Evolutionary conservation across 2,113 vertebrate genomes (phyloP), one percentile per base, ranked within the genome.

Genomic region (Pluvialis apricaria): DNA sequence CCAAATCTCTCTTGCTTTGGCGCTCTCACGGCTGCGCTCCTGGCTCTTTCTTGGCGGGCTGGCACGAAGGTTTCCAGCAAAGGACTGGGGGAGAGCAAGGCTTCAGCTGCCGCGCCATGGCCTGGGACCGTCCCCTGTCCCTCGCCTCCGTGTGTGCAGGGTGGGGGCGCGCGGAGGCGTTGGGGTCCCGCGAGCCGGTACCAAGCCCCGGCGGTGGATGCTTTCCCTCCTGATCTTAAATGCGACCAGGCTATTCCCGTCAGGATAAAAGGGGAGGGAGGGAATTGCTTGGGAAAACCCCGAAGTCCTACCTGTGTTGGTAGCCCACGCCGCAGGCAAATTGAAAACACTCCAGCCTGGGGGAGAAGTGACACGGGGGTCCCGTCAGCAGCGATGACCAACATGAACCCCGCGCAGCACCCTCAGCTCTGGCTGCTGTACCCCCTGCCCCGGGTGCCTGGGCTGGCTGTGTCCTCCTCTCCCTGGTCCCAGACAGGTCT

Each of bases 281-380:
- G 15, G 5, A 26, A 26, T 12, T 2, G 3, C 29, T 10, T 18
- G 36, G 8, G 29, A 34, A 14, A 15, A 4, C 38, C 65, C 40
- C 44, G 3, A 5, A 57, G 20, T 32, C 96, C 16, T 85, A 95
- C 94, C 95, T 94, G 57, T 8, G 29, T 11, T 13, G 0, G 0
- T 0, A 5, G 12, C 4, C 9, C 12, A 2, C 0, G 4, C 9
- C 2, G 3, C 4, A 4, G 47, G 9, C 5, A 36, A 1, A 1
- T 0, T 2, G 70, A 20, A 15, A 17, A 8, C 24, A 5, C 0
- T 58, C 34, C 75, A 14, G 13, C 34, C 94, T 95, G 52, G 21
- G 10, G 42, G 29, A 86, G 52, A 82, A 80, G 72, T 0, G 0
- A 54, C 29, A 70, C 1, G 1, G 3, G 28, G n/a, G 7, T 34